phyloP scores from a whole-genome alignment of 2,113 vertebrate species.

The Mionectes macconnelli region DNA sequence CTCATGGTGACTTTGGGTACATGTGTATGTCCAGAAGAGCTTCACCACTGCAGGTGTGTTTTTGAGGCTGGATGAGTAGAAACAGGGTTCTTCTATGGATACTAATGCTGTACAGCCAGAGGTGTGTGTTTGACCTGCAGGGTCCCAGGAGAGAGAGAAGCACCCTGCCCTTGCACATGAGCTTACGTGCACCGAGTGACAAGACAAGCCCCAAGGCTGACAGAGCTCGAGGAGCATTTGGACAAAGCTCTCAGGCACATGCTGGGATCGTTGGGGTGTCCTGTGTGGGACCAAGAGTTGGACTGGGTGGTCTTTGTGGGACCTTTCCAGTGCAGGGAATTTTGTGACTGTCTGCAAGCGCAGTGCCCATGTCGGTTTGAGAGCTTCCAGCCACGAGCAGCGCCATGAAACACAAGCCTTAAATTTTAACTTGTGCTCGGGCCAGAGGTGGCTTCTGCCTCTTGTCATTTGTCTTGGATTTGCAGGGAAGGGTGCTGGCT shows the following conservation, averaged over 20 bases:
- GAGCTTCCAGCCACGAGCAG: background rate
- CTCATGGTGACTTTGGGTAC: rapidly evolving
- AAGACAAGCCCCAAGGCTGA: background rate
- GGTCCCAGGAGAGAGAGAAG: background rate
- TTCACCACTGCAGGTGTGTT: background rate
- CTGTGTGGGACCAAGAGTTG: background rate
- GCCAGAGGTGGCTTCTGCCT: background rate
- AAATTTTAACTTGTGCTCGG: background rate
- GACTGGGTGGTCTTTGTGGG: background rate
- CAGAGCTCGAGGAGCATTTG: background rate
- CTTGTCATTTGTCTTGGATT: background rate
- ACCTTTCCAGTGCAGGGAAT: background rate
- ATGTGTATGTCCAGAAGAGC: background rate
- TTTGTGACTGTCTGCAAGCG: background rate
- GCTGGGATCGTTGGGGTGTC: background rate
- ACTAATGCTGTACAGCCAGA: background rate
- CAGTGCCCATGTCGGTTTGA: rapidly evolving
- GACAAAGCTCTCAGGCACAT: rapidly evolving
- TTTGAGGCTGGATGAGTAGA: background rate
- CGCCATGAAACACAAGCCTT: rapidly evolving
- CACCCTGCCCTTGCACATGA: background rate
- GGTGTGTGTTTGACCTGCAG: background rate
- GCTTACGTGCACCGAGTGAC: rapidly evolving
- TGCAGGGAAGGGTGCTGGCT: background rate
- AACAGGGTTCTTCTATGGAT: background rate